Evolutionary conservation across 2,113 vertebrate species (phyloP).

Genomic region (Rhinichthys klamathensis): DNA sequence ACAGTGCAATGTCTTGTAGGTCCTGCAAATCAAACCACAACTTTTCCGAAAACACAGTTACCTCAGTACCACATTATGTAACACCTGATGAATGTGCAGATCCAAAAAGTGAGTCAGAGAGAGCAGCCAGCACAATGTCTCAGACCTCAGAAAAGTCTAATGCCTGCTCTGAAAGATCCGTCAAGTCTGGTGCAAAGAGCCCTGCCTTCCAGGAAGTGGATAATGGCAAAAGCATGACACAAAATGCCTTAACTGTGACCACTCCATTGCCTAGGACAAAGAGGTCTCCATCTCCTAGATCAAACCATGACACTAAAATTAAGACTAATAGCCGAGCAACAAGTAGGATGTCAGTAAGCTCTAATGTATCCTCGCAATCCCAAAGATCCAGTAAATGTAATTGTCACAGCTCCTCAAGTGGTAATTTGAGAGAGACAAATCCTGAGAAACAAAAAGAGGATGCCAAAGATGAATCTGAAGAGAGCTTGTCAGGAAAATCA

Average conservation of each 20-base stretch:
- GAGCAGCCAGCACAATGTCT: slow-evolving; percentile 33
- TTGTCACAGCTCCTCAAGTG: slow-evolving; percentile 36
- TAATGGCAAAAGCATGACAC: slow-evolving; percentile 15
- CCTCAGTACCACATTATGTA: slow-evolving; percentile 13
- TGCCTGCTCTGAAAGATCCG: slow-evolving; percentile 6
- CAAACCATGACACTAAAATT: slow-evolving; percentile 28
- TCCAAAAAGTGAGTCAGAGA: slow-evolving; percentile 17
- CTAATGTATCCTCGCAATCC: slow-evolving; percentile 64
- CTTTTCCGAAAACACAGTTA: slow-evolving; percentile 43
- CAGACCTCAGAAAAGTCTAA: slow-evolving; percentile 33
- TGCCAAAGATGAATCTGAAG: slow-evolving; percentile 48
- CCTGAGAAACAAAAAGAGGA: neutral
- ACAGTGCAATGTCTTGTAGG: slow-evolving; percentile 32
- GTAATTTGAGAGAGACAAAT: slow-evolving; percentile 29
- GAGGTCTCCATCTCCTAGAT: slow-evolving; percentile 25
- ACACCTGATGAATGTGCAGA: slow-evolving; percentile 15
- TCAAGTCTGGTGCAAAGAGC: slow-evolving; percentile 5
- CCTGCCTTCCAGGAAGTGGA: slow-evolving; percentile 37
- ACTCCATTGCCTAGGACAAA: slow-evolving; percentile 41
- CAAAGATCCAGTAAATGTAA: slow-evolving; percentile 64
- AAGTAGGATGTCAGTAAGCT: slow-evolving; percentile 64
- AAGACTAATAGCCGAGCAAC: slow-evolving; percentile 54
- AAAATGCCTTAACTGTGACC: slow-evolving; percentile 39
- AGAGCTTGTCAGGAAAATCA: slow-evolving; percentile 60
- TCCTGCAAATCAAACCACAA: slow-evolving; percentile 32